Evolutionary conservation across 2,797 vertebrate species (phyloP), one percentile per base, ranked within the genome.

Genomic region (Myoxocephalus aenaeus): DNA sequence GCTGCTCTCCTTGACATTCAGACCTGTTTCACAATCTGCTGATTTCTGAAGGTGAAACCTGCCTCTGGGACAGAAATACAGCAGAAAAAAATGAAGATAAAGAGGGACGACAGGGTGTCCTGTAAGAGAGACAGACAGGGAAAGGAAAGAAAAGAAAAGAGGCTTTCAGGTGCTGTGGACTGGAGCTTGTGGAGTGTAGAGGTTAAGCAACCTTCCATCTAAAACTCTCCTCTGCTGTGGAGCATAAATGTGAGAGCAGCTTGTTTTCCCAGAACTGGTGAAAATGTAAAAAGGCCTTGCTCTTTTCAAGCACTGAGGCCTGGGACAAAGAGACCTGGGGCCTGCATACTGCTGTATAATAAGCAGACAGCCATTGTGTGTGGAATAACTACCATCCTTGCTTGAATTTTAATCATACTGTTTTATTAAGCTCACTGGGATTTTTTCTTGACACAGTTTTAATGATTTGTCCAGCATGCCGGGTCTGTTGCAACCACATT

Each of bases 41-140:
- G 93, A 95, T 96, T 95, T 95, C 92, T 95, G 95, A 96, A 96
- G 92, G 95, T 95, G 80, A 93, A 93, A 95, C 95, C 93, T 94
- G 93, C 96, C 95, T 95, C 86, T 92, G 65, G 90, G 94, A 94
- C 93, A 94, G 91, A 65, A 65, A 65, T 20, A 66, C 50, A 62
- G 66, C n/a, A 53, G 29, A 46, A 46, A 69, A 29, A 54, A 42
- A 64, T 29, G 27, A 40, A 51, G 61, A 38, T 38, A 66, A 32
- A 70, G 58, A 40, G 34, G 20, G 46, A 22, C 5, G 38, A 66
- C 51, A 66, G 72, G 42, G 68, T 50, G 54, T 18, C 10, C 51
- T 68, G 38, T 2, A 67, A 38, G 46, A 73, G 11, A 63, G 51
- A 76, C 10, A 48, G 57, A 42, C 12, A 11, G 53, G 42, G 25